Evolutionary conservation across 2,797 vertebrate species (phyloP).

Genomic region (Hozukius guyotensis): DNA sequence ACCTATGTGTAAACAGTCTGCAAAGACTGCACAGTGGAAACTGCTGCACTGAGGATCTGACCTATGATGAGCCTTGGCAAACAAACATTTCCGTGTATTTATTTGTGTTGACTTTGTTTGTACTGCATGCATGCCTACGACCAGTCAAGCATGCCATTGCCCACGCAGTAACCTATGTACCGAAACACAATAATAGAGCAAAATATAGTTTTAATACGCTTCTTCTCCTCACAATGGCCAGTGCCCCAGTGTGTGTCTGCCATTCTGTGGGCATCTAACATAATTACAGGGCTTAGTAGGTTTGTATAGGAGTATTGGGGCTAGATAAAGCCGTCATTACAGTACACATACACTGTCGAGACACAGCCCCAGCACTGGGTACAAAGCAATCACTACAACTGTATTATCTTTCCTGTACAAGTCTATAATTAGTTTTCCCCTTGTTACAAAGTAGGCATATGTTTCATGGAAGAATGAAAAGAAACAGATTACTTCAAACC

Average conservation of each 20-base stretch:
- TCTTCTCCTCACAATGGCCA: constrained; percentile 48
- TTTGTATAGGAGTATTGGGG: constrained; percentile 60
- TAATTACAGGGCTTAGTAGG: constrained; percentile 68
- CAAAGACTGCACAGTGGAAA: constrained; percentile 31
- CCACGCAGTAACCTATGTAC: constrained; percentile 40
- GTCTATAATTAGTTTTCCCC: constrained; percentile 80
- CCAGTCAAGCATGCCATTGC: constrained; percentile 40
- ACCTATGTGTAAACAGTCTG: constrained; percentile 52
- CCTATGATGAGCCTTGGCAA: constrained; percentile 27
- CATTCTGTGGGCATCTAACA: constrained; percentile 63
- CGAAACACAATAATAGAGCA: constrained; percentile 36
- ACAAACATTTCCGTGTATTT: constrained; percentile 49
- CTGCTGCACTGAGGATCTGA: constrained; percentile 18
- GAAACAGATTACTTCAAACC: constrained; percentile 76
- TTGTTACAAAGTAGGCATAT: constrained; percentile 77
- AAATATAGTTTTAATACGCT: constrained; percentile 48
- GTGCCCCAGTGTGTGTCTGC: constrained; percentile 34
- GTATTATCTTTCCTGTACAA: constrained; percentile 78
- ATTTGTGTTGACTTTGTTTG: constrained; percentile 59
- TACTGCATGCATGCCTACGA: constrained; percentile 26
- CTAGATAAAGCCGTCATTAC: constrained; percentile 74
- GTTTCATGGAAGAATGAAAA: constrained; percentile 78
- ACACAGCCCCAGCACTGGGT: constrained; percentile 42
- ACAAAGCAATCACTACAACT: constrained; percentile 75
- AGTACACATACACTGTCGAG: constrained; percentile 62